A percentile compares a stretch with the other conserved stretches of the same genome.
Conservation (phyloP, 2,113 vertebrate species). For the Carollia perspicillata region DNA sequence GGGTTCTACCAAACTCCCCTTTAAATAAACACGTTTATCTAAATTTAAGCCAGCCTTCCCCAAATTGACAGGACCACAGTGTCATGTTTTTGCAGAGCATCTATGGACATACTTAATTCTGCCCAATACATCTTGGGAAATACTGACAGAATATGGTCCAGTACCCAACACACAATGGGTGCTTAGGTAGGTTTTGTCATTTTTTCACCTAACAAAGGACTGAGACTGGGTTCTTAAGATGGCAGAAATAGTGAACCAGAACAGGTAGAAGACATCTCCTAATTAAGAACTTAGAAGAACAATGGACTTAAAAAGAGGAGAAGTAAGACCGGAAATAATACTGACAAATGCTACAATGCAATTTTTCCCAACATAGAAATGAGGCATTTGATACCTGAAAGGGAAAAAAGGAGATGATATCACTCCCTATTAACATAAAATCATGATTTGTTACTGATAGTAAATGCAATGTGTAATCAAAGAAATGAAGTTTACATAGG, state of each 20-base stretch:
- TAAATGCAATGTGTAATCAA: constrained; percentile 17
- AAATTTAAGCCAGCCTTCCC: background rate
- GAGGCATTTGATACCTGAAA: background rate
- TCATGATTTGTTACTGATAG: background rate
- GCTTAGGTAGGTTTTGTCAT: background rate
- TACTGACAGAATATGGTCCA: background rate
- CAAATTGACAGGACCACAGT: background rate
- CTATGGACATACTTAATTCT: constrained; percentile 12
- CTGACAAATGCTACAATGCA: background rate
- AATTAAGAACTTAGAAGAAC: background rate
- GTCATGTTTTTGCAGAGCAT: background rate
- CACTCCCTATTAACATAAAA: constrained; percentile 6
- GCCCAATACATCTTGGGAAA: background rate
- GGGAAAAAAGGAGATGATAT: constrained; percentile 8
- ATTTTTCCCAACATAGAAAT: constrained; percentile 19
- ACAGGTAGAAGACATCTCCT: background rate
- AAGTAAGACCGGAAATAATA: background rate
- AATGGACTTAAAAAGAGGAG: background rate
- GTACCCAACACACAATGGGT: background rate
- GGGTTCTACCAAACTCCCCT: background rate
- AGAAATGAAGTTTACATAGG: background rate
- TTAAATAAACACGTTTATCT: background rate
- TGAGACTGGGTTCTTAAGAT: background rate
- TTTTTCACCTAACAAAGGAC: background rate
- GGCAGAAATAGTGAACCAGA: background rate